Evolutionary conservation across 2,113 vertebrate genomes (phyloP), one percentile per base, ranked within the genome.

Genomic region (Seriola dumerili): DNA sequence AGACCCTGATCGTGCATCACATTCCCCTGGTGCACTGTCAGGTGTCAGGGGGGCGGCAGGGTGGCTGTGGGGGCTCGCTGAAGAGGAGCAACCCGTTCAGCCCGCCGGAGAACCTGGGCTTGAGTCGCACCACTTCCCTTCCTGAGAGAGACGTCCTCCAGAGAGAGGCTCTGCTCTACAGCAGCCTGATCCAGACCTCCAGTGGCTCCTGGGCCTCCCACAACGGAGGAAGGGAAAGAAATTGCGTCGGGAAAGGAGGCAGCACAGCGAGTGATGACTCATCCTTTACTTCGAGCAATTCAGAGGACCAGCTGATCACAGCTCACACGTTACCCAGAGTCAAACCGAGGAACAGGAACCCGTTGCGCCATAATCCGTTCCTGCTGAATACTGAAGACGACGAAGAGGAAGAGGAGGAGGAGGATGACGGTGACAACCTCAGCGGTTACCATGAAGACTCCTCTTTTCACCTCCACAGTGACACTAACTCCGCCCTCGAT

Each of bases 1-100:
- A 99, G 91, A 98, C 98, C 0, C 94, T 99, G 90, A 98, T 99
- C 13, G 98, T 99, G 81, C 98, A 99, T 91, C 98, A 99, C 92
- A 98, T 99, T 78, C 98, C 98, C 14, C 94, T 99, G 93, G 97
- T 99, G 75, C 98, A 99, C 82, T 99, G 98, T 91, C 98, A 99
- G 91, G 96, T 99, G 76, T 96, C 97, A 0, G 96, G 97, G 2
- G 93, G 95, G 21, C 95, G 95, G 79, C 78, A 88, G 72, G 88
- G 77, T 6, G 84, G 83, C 70, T 96, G 96, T 62, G 96, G 96
- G 42, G 92, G 91, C 44, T 76, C 95, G 0, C 82, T 96, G 74
- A 95, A 96, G 79, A 95, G 96, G 86, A 89, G 94, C 90, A 97
- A 96, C 64, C 96, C 96, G 0, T 99, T 99, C 91, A 95, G 96